Base-by-base conservation (phyloP, 2,113 vertebrate species). In the Hypocryptadius cinnamomeus region DNA sequence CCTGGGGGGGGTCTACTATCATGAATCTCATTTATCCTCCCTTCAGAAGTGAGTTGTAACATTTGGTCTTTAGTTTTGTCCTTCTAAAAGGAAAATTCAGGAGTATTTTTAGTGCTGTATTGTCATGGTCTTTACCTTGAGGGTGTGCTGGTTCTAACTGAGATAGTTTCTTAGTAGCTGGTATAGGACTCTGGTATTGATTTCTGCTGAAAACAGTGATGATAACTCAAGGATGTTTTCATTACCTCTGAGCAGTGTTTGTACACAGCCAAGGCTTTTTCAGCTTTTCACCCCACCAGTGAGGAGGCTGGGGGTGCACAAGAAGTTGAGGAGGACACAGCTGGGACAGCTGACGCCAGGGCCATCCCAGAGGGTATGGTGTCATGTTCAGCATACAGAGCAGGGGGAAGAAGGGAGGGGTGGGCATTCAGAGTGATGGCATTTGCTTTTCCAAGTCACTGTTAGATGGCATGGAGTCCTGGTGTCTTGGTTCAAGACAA, bases 301-400 rank as follows among this genome's bases (percentile, higher is more conserved):
- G 22, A 40, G 53, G 17, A 16, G 39, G 44, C 33, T 44, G 33
- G 27, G 30, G 4, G 4, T 40, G 18, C 21, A 3, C 40, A 19
- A 27, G 30, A 10, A 18, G 15, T 8, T 54, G 47, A 1, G 30
- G 8, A 5, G 9, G 18, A 23, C 48, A 22, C 30, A 40, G 30
- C 13, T 0, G 0, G 39, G 45, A 39, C 54, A 71, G 12, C n/a
- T 70, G 35, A 45, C 15, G 39, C 10, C 28, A 28, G 44, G 37
- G n/a, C 37, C 37, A 23, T 47, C 20, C 16, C 44, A 53, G 24
- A 23, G 3, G 0, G 2, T 14, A 0, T 35, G 71, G 16, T 6
- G 10, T 39, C 48, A 14, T 27, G 42, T 33, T 80, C 20, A 61
- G 71, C 6, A 13, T 48, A 6, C 33, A 48, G 61, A 54, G 51